These are phyloP conservation scores for Cheilosia scutellata DNA, from an alignment of 2,888 invertebrate genomes.

Conservation along the genomic window DNA sequence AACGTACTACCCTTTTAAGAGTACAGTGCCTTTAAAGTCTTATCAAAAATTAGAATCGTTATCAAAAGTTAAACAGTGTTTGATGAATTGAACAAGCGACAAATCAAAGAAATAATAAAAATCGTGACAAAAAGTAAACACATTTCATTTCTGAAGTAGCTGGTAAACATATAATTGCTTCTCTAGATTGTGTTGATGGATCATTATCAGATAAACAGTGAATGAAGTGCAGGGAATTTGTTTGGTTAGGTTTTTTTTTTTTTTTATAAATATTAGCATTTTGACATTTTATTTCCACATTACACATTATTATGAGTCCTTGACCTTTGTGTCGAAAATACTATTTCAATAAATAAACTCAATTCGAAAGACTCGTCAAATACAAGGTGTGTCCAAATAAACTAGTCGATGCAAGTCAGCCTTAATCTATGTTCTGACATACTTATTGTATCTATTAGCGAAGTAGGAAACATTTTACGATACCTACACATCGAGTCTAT, in stretches of 20 bases:
- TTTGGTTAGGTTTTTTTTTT: neutral
- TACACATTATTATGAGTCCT: too few species aligned
- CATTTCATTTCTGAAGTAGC: conserved; percentile 35
- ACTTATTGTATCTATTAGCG: too few species aligned
- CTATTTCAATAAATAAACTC: too few species aligned
- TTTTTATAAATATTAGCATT: too few species aligned
- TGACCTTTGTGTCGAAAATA: too few species aligned
- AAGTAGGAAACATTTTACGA: too few species aligned
- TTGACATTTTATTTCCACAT: too few species aligned
- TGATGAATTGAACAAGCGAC: conserved; percentile 5
- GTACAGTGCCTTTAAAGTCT: neutral
- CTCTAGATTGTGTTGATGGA: conserved; percentile 11
- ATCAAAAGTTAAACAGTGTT: conserved; percentile 12
- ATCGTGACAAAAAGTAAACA: conserved; percentile 5
- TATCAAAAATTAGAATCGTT: conserved; percentile 16
- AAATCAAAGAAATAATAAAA: neutral
- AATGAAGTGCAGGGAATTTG: neutral
- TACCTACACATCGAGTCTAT: too few species aligned
- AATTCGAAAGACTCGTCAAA: too few species aligned
- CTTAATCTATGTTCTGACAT: too few species aligned
- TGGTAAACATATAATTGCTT: conserved; percentile 48
- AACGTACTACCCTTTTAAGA: neutral
- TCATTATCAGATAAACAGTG: neutral
- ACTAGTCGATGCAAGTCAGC: too few species aligned
- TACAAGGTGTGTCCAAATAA: too few species aligned